phyloP scores from a whole-genome alignment of 2,113 vertebrate genomes.

The Mobula hypostoma region DNA sequence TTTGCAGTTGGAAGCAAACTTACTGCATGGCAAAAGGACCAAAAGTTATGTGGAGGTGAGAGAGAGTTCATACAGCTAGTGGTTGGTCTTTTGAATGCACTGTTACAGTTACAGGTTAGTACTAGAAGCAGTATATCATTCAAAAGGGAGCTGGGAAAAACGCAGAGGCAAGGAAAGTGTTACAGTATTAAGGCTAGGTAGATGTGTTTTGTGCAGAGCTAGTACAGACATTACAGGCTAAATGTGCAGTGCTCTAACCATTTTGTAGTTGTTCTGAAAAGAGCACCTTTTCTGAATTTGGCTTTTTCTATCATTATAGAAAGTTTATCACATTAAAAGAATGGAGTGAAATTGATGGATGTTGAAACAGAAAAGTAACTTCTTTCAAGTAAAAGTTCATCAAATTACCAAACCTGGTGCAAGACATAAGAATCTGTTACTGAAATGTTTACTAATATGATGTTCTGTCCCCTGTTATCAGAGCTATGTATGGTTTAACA shows the following conservation, averaged over 20 bases:
- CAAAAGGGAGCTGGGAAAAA: too few relatives aligned
- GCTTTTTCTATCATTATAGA: neutral
- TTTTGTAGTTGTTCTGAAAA: neutral
- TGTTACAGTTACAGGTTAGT: too few relatives aligned
- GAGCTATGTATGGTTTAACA: slow-evolving; percentile 65
- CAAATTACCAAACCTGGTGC: neutral
- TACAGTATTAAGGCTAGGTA: too few relatives aligned
- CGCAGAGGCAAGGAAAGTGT: too few relatives aligned
- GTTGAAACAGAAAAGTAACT: neutral
- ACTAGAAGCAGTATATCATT: too few relatives aligned
- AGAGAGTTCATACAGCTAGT: too few relatives aligned
- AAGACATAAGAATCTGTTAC: neutral
- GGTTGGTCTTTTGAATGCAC: too few relatives aligned
- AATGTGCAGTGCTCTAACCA: too few relatives aligned
- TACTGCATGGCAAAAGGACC: neutral
- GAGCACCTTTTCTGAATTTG: neutral
- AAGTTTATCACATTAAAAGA: neutral
- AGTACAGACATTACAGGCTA: too few relatives aligned
- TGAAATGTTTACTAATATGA: slow-evolving; percentile 2
- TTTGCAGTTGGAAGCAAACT: neutral
- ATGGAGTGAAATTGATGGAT: neutral
- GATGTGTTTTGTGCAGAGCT: too few relatives aligned
- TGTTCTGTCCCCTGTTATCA: slow-evolving; percentile 45
- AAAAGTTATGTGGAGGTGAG: too few relatives aligned
- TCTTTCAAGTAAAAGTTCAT: neutral